Conservation (phyloP, 1,140 invertebrate species). For the Cydia splendana region DNA sequence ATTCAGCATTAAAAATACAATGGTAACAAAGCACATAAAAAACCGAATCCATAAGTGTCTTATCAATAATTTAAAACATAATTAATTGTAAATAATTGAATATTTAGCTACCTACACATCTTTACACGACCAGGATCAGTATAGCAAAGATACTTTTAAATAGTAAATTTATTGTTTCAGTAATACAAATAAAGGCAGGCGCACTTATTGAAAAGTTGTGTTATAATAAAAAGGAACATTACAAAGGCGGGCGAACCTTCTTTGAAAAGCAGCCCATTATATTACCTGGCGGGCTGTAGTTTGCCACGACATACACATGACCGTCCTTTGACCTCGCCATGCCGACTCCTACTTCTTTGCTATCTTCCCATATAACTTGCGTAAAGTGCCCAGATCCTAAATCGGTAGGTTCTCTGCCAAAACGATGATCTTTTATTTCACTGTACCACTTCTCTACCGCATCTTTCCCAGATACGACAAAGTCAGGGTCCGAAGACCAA, state of each 20-base stretch:
- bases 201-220: background rate
- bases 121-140: too few species aligned
- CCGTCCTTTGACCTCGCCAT: constrained; percentile 85
- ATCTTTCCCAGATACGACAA: constrained; percentile 83
- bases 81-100: too few species aligned
- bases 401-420: constrained; percentile 84
- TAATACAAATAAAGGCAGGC: too few species aligned
- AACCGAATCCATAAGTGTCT: too few species aligned
- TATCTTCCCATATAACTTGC: constrained; percentile 90
- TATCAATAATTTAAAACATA: too few species aligned
- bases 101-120: too few species aligned
- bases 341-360: constrained; percentile 88
- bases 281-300: constrained; percentile 94
- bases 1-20: too few species aligned
- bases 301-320: constrained; percentile 89
- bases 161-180: too few species aligned
- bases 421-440: constrained; percentile 82
- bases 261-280: constrained; percentile 87
- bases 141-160: too few species aligned
- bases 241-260: constrained; percentile 84
- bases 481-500: constrained; percentile 87
- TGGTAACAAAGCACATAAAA: too few species aligned
- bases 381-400: constrained; percentile 87
- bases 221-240: constrained; percentile 39
- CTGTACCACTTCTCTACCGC: constrained; percentile 88